Percentiles rank a stretch among this genome's conserved stretches.
Evolutionary conservation across 2,113 vertebrate genomes (phyloP).

Genomic region (Alethe castanea): DNA sequence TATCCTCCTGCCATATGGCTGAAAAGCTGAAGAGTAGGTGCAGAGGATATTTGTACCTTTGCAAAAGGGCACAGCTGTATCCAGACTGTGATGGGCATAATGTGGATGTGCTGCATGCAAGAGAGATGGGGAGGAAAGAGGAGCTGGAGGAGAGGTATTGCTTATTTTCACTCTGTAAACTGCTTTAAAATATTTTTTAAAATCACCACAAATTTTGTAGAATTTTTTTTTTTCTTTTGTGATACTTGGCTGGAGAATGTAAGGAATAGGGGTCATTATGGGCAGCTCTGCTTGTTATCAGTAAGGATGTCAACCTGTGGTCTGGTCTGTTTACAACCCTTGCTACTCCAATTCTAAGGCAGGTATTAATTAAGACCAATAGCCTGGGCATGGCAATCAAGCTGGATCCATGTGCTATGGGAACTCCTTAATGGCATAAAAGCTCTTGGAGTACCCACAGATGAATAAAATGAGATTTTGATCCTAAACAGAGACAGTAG

Average conservation of each 20-base stretch:
- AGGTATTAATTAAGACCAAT: neutral
- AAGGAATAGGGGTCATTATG: neutral
- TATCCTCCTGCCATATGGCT: neutral
- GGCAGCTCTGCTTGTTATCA: neutral
- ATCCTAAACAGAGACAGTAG: no score
- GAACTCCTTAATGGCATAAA: neutral
- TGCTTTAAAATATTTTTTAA: neutral
- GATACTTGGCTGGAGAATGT: neutral
- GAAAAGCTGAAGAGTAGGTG: neutral
- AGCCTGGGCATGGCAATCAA: neutral
- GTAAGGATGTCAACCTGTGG: neutral
- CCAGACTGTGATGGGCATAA: neutral
- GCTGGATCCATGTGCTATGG: neutral
- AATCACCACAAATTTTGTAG: no score
- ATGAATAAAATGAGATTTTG: neutral
- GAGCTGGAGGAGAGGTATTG: neutral
- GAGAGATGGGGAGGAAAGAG: neutral
- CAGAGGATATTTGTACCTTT: neutral
- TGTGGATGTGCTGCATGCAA: accelerated
- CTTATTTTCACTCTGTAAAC: neutral
- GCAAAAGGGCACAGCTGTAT: neutral
- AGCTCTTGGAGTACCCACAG: neutral
- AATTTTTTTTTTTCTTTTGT: neutral
- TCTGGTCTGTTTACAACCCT: neutral
- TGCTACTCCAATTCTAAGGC: neutral